These are phyloP conservation scores for Nycteola revayana DNA, from an alignment of 2,888 invertebrate species.

Conservation along the genomic window DNA sequence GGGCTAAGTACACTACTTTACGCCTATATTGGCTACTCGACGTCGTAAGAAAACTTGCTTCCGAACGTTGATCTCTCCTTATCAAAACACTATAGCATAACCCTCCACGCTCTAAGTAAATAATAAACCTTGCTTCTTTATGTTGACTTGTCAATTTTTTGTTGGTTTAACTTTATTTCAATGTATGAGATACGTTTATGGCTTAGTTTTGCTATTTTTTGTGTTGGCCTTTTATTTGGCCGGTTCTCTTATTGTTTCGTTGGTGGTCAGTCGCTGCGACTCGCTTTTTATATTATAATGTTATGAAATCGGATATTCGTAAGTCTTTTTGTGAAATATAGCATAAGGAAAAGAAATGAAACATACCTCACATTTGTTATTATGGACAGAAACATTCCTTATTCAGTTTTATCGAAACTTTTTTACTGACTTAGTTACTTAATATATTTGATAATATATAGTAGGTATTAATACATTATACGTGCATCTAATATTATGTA, in stretches of 20 bases:
- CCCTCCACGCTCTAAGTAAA: slow-evolving; percentile 23
- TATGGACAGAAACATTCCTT: too few species aligned
- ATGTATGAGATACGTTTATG: slow-evolving; percentile 28
- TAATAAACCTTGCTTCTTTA: slow-evolving; percentile 29
- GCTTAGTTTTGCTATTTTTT: slow-evolving; percentile 28
- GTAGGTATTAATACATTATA: too few species aligned
- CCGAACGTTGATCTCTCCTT: slow-evolving; percentile 35
- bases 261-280: slow-evolving; percentile 14
- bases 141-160: slow-evolving; percentile 24
- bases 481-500: too few species aligned
- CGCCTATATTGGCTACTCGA: slow-evolving; percentile 37
- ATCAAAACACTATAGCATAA: slow-evolving; percentile 39
- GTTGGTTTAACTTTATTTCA: slow-evolving; percentile 20
- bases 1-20: slow-evolving; percentile 45
- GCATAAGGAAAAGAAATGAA: too few species aligned
- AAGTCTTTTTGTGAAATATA: too few species aligned
- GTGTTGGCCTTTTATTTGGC: slow-evolving; percentile 26
- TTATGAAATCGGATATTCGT: slow-evolving; percentile 19
- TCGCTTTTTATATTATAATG: slow-evolving; percentile 13
- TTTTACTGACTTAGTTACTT: too few species aligned
- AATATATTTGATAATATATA: too few species aligned
- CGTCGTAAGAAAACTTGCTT: slow-evolving; percentile 42
- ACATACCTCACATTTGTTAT: too few species aligned
- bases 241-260: slow-evolving; percentile 16
- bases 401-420: too few species aligned